phyloP scores from a whole-genome alignment of 2,888 invertebrate genomes.

The Toxonevra muliebris region DNA sequence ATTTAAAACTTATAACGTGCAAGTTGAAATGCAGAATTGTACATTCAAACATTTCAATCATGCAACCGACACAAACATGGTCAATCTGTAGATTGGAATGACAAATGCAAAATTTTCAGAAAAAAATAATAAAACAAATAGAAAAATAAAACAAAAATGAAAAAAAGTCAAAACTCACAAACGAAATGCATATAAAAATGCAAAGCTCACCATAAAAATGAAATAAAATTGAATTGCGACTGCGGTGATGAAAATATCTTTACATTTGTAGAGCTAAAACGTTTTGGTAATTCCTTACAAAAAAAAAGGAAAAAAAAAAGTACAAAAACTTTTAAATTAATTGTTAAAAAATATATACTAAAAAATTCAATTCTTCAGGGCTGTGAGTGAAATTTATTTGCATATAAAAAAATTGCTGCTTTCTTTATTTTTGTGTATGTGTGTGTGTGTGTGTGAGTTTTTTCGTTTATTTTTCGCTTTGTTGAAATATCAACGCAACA shows the following conservation, averaged over 20 bases:
- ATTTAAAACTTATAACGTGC: neutral
- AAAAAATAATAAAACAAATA: neutral
- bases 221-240: slow-evolving; percentile 25
- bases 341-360: too few relatives aligned
- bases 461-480: neutral
- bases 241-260: slow-evolving; percentile 6
- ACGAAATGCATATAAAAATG: slow-evolving; percentile 32
- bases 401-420: neutral
- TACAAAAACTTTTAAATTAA: neutral
- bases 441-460: neutral
- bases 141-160: neutral
- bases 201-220: slow-evolving; percentile 17
- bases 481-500: neutral
- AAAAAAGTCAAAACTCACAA: neutral
- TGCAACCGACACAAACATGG: neutral
- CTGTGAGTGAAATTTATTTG: neutral
- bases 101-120: neutral
- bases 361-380: neutral
- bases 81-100: neutral
- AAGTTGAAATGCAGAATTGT: slow-evolving; percentile 6
- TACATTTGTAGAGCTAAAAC: neutral
- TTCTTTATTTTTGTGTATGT: neutral
- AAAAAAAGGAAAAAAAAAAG: slow-evolving; percentile 1
- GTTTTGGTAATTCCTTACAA: neutral
- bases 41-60: slow-evolving; percentile 6